Conservation (phyloP, 2,113 vertebrate genomes). For the Nicator chloris region DNA sequence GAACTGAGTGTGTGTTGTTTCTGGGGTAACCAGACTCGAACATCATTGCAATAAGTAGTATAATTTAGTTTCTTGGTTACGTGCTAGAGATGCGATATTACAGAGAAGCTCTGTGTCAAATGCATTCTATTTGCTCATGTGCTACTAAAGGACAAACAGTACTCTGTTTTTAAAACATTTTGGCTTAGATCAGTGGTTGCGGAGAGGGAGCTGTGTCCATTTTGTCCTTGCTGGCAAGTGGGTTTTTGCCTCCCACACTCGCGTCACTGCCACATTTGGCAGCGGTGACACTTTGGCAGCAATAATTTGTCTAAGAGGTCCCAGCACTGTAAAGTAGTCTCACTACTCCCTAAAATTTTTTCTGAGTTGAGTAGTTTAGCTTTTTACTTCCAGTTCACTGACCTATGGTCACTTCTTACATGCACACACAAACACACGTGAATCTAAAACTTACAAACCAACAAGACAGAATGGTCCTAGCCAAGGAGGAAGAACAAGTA, state of each 20-base stretch:
- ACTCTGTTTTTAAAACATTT: conserved; percentile 30
- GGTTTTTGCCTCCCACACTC: conserved; percentile 10
- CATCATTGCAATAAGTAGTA: neutral
- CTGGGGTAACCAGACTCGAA: neutral
- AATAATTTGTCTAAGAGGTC: neutral
- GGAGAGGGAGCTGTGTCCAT: neutral
- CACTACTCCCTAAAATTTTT: neutral
- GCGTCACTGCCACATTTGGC: conserved; percentile 8
- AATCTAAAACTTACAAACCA: neutral
- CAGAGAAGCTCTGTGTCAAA: neutral
- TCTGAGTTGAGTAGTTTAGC: neutral
- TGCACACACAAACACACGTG: neutral
- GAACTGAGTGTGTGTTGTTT: fast-evolving
- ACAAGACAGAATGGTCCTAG: neutral
- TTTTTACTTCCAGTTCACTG: neutral
- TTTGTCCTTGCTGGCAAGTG: neutral
- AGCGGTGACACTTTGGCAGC: neutral
- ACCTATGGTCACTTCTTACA: neutral
- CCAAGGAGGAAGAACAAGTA: neutral
- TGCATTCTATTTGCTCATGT: neutral
- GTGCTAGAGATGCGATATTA: neutral
- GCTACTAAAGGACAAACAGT: conserved; percentile 23
- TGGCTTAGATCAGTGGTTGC: neutral
- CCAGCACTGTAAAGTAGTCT: neutral
- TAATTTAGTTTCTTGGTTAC: neutral